Evolutionary conservation across 1,140 invertebrate genomes (phyloP).

Genomic region (Procambarus virginalis): DNA sequence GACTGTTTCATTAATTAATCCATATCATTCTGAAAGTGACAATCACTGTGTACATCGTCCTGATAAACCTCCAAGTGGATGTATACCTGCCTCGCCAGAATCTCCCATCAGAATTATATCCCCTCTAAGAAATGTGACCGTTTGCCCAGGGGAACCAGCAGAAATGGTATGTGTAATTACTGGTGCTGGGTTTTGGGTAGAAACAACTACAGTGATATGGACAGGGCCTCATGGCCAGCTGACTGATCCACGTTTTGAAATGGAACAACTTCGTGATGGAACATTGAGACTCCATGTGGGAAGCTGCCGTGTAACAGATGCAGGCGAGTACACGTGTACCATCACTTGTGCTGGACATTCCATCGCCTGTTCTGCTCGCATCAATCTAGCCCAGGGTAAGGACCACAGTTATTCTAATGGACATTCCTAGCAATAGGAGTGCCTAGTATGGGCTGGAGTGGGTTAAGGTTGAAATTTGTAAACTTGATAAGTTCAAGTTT

Average conservation of each 20-base stretch:
- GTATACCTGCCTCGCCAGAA: constrained; percentile 62
- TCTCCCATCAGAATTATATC: constrained; percentile 68
- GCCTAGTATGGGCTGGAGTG: constrained; percentile 43
- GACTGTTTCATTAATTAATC: constrained; percentile 62
- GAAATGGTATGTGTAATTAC: constrained; percentile 74
- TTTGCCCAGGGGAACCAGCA: constrained; percentile 73
- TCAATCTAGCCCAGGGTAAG: constrained; percentile 64
- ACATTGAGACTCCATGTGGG: constrained; percentile 75
- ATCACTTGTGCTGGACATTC: constrained; percentile 46
- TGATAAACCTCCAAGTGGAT: constrained; percentile 53
- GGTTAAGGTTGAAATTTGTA: constrained; percentile 34
- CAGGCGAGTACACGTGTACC: constrained; percentile 74
- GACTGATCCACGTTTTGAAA: constrained; percentile 72
- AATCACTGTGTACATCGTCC: constrained; percentile 22
- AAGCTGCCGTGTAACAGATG: constrained; percentile 74
- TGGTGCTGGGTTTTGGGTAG: constrained; percentile 72
- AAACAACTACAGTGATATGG: constrained; percentile 62
- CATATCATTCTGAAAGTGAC: constrained; percentile 43
- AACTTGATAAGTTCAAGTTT: constrained; percentile 9
- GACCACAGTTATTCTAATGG: constrained; percentile 54
- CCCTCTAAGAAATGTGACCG: constrained; percentile 73
- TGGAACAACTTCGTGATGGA: constrained; percentile 71
- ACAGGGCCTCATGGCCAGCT: constrained; percentile 58
- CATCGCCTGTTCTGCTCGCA: constrained; percentile 57
- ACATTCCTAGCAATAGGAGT: constrained; percentile 50